These are phyloP conservation scores for Odontocerum albicorne DNA, from an alignment of 2,888 invertebrate species.

Conservation along the genomic window DNA sequence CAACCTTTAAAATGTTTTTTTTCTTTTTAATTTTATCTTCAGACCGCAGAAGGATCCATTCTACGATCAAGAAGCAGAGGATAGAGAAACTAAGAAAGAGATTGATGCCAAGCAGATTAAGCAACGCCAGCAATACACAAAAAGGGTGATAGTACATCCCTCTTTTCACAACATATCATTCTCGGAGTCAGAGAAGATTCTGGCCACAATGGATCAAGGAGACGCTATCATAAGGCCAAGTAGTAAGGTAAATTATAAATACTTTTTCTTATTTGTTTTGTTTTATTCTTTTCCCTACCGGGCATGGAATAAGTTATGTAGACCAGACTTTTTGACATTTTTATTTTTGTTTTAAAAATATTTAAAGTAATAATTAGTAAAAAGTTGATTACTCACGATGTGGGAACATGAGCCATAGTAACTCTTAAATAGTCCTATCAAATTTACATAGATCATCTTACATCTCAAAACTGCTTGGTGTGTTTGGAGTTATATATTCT, in stretches of 20 bases:
- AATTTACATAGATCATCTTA: too few species aligned
- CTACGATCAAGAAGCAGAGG: constrained; percentile 87
- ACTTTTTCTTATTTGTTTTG: constrained; percentile 19
- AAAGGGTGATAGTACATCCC: constrained; percentile 96
- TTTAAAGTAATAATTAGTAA: too few species aligned
- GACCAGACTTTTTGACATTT: too few species aligned
- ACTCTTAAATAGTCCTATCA: too few species aligned
- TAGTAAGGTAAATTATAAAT: constrained; percentile 68
- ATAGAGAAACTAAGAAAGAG: constrained; percentile 75
- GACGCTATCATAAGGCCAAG: constrained; percentile 96
- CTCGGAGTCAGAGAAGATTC: constrained; percentile 86
- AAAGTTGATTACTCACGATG: too few species aligned
- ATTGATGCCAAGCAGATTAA: constrained; percentile 82
- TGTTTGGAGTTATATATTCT: too few species aligned
- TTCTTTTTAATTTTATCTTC: constrained; percentile 36
- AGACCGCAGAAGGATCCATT: constrained; percentile 86
- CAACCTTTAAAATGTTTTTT: too few species aligned
- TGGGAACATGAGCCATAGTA: too few species aligned
- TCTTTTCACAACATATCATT: constrained; percentile 96
- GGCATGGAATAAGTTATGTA: too few species aligned
- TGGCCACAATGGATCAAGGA: constrained; percentile 93
- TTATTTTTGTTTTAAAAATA: too few species aligned
- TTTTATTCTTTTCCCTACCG: too few species aligned
- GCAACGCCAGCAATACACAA: constrained; percentile 84
- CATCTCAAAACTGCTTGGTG: too few species aligned